Percentiles rank a stretch among this genome's conserved stretches.
phyloP scores from a whole-genome alignment of 1,140 invertebrate genomes.

The Ptiloglossa arizonensis region DNA sequence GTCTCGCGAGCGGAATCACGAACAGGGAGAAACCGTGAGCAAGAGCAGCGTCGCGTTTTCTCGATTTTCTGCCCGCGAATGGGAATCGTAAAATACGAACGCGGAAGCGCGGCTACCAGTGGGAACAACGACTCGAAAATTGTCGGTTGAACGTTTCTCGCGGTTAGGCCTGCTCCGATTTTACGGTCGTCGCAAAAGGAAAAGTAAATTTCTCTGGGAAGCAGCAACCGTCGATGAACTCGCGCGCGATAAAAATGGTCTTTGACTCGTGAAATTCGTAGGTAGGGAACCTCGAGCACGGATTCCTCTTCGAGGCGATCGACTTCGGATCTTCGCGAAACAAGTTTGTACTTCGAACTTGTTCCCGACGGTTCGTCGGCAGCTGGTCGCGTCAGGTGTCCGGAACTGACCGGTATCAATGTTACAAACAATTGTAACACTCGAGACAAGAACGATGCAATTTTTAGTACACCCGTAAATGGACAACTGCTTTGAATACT shows the following conservation, averaged over 20 bases:
- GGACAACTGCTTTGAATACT: too few relatives aligned
- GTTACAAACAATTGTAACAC: too few relatives aligned
- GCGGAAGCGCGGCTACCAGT: slow-evolving; percentile 22
- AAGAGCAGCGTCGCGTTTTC: slow-evolving; percentile 13
- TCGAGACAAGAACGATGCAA: too few relatives aligned
- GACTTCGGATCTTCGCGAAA: too few relatives aligned
- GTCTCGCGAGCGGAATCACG: too few relatives aligned
- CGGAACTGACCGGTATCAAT: too few relatives aligned
- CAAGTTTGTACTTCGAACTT: too few relatives aligned
- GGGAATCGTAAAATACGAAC: slow-evolving; percentile 44
- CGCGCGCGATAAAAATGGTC: slow-evolving; percentile 20
- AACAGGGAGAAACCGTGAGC: too few relatives aligned
- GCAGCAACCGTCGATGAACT: slow-evolving; percentile 6
- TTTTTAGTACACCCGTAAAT: too few relatives aligned
- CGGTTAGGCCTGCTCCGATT: neutral
- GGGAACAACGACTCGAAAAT: slow-evolving; percentile 37
- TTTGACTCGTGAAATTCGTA: neutral
- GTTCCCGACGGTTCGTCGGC: too few relatives aligned
- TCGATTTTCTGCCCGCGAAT: slow-evolving; percentile 47
- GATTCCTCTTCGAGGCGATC: neutral
- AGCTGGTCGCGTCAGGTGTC: neutral
- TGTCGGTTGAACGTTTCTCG: slow-evolving; percentile 5
- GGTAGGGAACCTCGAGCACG: neutral
- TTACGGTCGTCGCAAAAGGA: slow-evolving; percentile 36
- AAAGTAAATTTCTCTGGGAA: slow-evolving; percentile 32